phyloP scores from a whole-genome alignment of 37 sponge, comb jelly and placozoan genomes.

The Halichondria panicea region DNA sequence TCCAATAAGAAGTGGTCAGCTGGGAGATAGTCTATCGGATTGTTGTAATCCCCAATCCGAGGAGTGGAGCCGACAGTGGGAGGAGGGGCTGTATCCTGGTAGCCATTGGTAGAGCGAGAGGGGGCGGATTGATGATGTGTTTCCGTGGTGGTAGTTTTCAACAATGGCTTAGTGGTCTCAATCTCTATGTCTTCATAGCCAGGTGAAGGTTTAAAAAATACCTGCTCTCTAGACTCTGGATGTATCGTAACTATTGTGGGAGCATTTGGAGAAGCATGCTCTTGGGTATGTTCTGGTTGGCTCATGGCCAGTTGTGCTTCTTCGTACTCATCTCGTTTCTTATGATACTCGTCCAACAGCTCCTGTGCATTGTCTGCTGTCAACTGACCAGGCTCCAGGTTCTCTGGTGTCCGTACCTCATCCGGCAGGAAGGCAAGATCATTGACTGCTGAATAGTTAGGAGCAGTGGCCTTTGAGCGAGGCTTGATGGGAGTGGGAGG shows the following conservation, averaged over 20 bases:
- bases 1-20: too few species aligned
- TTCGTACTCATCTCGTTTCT: conserved; percentile 20
- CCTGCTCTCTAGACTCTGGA: not conserved
- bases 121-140: not conserved
- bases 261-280: not conserved
- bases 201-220: not conserved
- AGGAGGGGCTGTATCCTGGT: conserved; percentile 11
- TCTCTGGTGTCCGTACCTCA: conserved; percentile 15
- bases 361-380: not conserved
- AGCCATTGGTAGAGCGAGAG: not conserved
- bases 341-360: not conserved
- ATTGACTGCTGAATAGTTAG: conserved; percentile 37
- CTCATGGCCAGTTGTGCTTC: not conserved
- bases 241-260: not conserved
- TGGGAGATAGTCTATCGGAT: too few species aligned
- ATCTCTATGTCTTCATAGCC: not conserved
- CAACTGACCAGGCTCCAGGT: conserved; percentile 12
- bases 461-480: not conserved
- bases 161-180: not conserved
- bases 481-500: too few species aligned
- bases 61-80: not conserved
- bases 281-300: not conserved
- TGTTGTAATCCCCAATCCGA: too few species aligned
- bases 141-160: not conserved
- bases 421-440: conserved; percentile 22